Conservation (phyloP, 2,888 invertebrate genomes). For the Lordiphosa andalusiaca region DNA sequence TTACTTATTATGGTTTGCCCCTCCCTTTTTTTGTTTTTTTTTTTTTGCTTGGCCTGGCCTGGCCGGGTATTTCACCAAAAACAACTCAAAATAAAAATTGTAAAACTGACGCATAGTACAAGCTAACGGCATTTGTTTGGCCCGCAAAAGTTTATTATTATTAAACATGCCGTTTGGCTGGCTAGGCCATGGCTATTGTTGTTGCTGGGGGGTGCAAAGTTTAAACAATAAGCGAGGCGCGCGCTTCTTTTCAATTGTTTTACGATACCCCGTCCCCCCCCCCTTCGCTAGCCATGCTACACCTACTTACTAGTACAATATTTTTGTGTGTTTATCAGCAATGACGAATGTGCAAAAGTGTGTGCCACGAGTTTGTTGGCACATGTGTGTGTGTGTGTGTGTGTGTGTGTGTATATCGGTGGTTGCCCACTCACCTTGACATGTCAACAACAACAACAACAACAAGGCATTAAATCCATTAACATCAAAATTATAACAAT, state of each 20-base stretch:
- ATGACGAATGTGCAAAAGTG: constrained; percentile 9
- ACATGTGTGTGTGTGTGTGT: neutral
- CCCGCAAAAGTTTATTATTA: constrained; percentile 29
- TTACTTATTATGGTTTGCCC: constrained; percentile 13
- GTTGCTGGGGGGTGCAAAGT: constrained; percentile 50
- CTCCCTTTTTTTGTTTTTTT: constrained; percentile 5
- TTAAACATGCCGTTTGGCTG: constrained; percentile 33
- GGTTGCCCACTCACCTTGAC: constrained; percentile 58
- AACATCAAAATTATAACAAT: neutral
- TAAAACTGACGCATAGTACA: constrained; percentile 51
- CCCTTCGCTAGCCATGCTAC: too few relatives aligned
- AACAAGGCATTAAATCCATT: constrained; percentile 3
- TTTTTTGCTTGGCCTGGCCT: too few relatives aligned
- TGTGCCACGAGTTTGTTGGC: neutral
- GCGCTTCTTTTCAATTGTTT: constrained; percentile 52
- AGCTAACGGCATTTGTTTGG: constrained; percentile 50
- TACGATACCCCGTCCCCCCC: constrained; percentile 24
- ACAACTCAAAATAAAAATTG: constrained; percentile 32
- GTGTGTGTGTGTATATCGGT: neutral
- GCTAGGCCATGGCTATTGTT: constrained; percentile 12
- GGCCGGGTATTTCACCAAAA: constrained; percentile 47
- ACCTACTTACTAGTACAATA: too few relatives aligned
- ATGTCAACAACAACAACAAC: constrained; percentile 39
- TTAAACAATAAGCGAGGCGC: constrained; percentile 42
- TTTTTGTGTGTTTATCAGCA: constrained; percentile 45